Base-by-base conservation (phyloP, 2,113 vertebrate genomes). In the Pipra filicauda region DNA sequence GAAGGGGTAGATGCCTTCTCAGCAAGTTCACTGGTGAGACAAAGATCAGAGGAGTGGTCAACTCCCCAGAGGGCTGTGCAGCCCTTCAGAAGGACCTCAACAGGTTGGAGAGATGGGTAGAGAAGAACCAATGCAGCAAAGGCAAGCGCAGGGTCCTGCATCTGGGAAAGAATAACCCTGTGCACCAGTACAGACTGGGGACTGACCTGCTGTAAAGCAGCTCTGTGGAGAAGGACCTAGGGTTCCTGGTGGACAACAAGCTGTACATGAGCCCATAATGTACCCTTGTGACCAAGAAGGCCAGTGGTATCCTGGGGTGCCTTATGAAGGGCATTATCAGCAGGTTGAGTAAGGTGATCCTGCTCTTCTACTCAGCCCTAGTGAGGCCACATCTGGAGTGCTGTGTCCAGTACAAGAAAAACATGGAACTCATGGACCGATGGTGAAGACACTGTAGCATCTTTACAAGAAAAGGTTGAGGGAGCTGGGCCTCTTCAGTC, bases 281-380 rank as follows among this genome's bases (percentile, higher is more conserved):
- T 35, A 17, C 6, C 57, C 17, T 17, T 30, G 20, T 26, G 41
- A 8, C 24, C 35, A 49, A 57, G 24, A 49, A 49, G 3, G 16
- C 6, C 11, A 7, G 2, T 18, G 26, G 8, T 2, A 6, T 54
- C 9, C 55, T 46, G 19, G 3, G 3, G 2, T 4, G 4, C 12
- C 28, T 8, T 16, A 28, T 28, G 75, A 79, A 48, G 2, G 1
- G 7, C 24, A 11, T 0, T 21, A 30, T 7, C 48, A 55, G 26
- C 8, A 28, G 59, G 26, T 28, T 28, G 16, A 62, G 59, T 37
- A 27, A 12, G 11, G 59, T 62, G 35, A 62, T 62, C 24, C 26
- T 18, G 24, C 26, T 28, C 27, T 28, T 39, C 37, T 39, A 39
- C 26, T 39, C 17, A 39, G 59, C 24, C 35, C 37, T 39, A 12